Conservation (phyloP, 2,888 invertebrate species). For the Palloptera scutellata region DNA sequence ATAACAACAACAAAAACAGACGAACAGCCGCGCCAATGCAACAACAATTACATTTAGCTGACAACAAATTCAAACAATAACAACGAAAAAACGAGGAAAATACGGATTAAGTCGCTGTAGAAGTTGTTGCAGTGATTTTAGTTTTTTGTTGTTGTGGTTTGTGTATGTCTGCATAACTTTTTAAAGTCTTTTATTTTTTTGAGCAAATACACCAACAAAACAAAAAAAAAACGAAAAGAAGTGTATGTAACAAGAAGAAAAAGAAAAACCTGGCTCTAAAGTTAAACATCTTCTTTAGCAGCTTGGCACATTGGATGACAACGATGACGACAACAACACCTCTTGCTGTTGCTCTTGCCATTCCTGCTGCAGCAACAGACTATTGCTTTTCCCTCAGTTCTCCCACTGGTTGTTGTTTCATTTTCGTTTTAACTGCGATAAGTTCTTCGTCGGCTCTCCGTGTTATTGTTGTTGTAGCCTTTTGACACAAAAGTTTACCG, state of each 20-base stretch:
- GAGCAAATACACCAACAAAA: neutral
- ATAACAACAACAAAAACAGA: conserved; percentile 15
- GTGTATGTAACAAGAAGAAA: neutral
- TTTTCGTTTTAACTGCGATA: neutral
- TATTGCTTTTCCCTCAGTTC: neutral
- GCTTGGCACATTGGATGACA: neutral
- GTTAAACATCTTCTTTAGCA: conserved; percentile 2
- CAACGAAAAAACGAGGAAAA: neutral
- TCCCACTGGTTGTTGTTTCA: neutral
- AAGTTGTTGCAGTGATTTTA: neutral
- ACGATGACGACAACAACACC: neutral
- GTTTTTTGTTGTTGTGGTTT: neutral
- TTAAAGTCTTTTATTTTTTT: neutral
- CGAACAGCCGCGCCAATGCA: conserved; percentile 1
- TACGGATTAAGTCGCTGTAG: neutral
- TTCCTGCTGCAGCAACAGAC: neutral
- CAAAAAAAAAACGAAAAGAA: neutral
- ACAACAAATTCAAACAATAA: conserved; percentile 7
- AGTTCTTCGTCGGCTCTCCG: neutral
- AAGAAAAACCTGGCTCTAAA: neutral
- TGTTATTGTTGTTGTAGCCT: conserved; percentile 21
- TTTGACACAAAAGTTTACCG: conserved; percentile 21
- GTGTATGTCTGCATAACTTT: neutral
- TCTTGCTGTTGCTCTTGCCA: neutral
- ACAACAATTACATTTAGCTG: conserved; percentile 10